These are phyloP conservation scores for Eira barbara DNA, from an alignment of 2,113 vertebrate species.

Conservation along the genomic window DNA sequence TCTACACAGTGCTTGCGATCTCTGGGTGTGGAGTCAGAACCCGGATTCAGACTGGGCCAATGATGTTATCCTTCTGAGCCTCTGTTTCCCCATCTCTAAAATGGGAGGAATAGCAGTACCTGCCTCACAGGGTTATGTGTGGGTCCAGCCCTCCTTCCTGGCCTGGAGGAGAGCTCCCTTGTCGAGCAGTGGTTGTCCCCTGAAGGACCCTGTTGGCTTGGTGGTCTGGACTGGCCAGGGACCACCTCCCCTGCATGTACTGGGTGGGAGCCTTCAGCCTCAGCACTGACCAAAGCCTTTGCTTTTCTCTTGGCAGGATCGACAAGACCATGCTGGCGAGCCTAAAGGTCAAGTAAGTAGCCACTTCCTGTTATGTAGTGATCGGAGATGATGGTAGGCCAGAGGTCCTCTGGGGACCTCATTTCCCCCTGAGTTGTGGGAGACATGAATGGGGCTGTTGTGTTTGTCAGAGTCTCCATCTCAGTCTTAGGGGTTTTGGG, in stretches of 20 bases:
- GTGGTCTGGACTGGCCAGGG: neutral
- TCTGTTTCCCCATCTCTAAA: neutral
- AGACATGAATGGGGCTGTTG: neutral
- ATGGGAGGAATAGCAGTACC: neutral
- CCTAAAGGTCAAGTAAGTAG: conserved; percentile 89
- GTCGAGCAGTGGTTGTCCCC: neutral
- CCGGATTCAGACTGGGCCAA: neutral
- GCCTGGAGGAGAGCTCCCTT: neutral
- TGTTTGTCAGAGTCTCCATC: neutral
- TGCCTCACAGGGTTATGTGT: neutral
- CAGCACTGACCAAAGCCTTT: neutral
- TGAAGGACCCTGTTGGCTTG: neutral
- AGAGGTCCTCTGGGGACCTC: neutral
- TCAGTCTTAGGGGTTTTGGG: neutral
- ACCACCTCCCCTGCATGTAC: neutral
- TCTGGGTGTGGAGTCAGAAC: neutral
- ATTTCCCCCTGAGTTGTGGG: neutral
- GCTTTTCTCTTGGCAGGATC: conserved; percentile 83
- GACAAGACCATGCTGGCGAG: conserved; percentile 88
- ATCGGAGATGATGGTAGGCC: neutral
- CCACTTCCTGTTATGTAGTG: neutral
- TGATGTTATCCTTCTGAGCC: neutral
- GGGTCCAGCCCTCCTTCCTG: neutral
- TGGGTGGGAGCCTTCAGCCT: neutral
- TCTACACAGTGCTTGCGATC: neutral